Conservation (phyloP, 2,797 vertebrate genomes). For the Parambassis ranga region DNA sequence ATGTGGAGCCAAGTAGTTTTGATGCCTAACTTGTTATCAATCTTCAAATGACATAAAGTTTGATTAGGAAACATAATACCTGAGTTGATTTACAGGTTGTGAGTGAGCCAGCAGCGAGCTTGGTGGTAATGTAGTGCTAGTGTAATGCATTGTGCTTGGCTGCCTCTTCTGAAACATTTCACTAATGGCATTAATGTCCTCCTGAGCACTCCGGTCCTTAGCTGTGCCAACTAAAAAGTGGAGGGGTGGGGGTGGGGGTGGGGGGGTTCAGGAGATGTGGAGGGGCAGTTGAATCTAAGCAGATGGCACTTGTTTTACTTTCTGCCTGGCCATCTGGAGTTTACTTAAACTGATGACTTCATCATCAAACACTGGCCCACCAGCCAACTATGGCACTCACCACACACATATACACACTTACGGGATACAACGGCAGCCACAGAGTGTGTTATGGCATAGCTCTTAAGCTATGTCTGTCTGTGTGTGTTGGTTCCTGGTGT, state of each 20-base stretch:
- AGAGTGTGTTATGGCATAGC: conserved; percentile 36
- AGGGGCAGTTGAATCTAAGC: conserved; percentile 82
- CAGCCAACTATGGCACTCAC: conserved; percentile 77
- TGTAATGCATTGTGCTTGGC: conserved; percentile 79
- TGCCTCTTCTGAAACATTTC: conserved; percentile 83
- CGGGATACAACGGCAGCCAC: conserved; percentile 59
- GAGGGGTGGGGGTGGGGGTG: conserved; percentile 46
- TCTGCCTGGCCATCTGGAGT: conserved; percentile 82
- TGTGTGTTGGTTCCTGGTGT: background rate
- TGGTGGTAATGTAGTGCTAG: conserved; percentile 64
- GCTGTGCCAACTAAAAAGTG: conserved; percentile 76
- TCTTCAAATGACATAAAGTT: no score
- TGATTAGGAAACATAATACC: no score
- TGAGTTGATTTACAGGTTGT: conserved; percentile 23
- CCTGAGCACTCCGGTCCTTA: conserved; percentile 67
- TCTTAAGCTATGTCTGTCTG: conserved; percentile 24
- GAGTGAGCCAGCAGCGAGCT: conserved; percentile 41
- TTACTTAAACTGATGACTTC: conserved; percentile 86
- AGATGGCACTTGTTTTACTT: conserved; percentile 87
- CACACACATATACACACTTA: conserved; percentile 65
- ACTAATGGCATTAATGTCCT: conserved; percentile 82
- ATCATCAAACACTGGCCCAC: conserved; percentile 80
- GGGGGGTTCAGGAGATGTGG: conserved; percentile 61
- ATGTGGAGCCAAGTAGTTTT: no score
- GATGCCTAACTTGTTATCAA: no score